Evolutionary conservation across 2,797 vertebrate species (phyloP), one percentile per base, ranked within the genome.

Genomic region (Sarcophilus harrisii): DNA sequence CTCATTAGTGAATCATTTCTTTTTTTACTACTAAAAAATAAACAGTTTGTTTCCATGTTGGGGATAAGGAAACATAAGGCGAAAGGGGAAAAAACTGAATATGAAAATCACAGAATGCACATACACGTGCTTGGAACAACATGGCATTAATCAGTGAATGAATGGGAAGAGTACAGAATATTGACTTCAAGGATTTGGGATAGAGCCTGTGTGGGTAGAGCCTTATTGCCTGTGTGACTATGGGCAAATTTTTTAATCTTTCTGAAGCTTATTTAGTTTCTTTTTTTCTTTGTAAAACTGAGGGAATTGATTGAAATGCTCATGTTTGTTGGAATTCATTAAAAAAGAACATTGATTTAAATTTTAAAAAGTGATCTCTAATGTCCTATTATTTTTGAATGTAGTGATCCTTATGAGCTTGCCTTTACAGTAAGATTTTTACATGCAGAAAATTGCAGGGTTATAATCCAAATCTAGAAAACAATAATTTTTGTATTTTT

Each of bases 11-110:
- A 21, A 91, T 90, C 91, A 87, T 54, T 90, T 58, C 49, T 60
- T 95, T 90, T 94, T 29, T 93, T 62, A 58, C 28, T 73, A 45
- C 58, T 91, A 45, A 57, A 55, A 91, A 95, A 52, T 92, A 55
- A 93, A 49, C 38, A 87, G 16, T 21, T 12, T 54, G 45, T 16
- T 91, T 54, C 1, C 9, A 27, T 59, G 57, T 27, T 12, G 3
- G 29, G 32, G 49, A 5, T n/a, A 3, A 0, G 5, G 24, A 13
- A 32, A 18, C 2, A 27, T 45, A 12, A 58, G 45, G 91, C 38
- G 38, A 57, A 58, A 27, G 12, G 55, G 73, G 94, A 91, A 57
- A 30, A 55, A 92, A 45, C 8, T 45, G 38, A 45, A 45, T 45
- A 81, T 81, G 38, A 81, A 87, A 11, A 81, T 81, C 73, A 27